Base-by-base conservation (phyloP, 92 coral and sea anemone species). In the Ricordea florida region DNA sequence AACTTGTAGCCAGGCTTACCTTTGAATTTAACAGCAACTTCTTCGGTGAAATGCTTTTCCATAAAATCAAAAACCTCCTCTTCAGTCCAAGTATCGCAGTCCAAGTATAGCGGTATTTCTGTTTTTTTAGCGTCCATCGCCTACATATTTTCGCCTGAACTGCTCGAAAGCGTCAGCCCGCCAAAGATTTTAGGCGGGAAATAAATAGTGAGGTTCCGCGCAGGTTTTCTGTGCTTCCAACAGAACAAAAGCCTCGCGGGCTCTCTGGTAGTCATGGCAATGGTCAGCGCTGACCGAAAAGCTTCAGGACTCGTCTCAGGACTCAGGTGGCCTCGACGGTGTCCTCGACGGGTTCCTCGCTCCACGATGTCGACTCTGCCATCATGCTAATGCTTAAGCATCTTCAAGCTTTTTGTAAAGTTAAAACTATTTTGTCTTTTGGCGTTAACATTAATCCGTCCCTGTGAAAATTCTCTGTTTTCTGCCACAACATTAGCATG, bases 1-100 rank as follows among this genome's bases (percentile, higher is more conserved):
- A n/a, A n/a, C n/a, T n/a, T n/a, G n/a, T n/a, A n/a, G n/a, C n/a
- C 47, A 17, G 30, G 17, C 50, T 23, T 61, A 73, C 70, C 80
- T 59, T 73, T 59, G 60, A 73, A 73, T 45, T 59, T 73, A 0
- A 10, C 29, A 3, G 69, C 80, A 57, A 40, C 41, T 73, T 73
- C 70, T 60, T 28, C 55, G 11, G 64, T 22, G 23, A 73, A 73
- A 59, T 59, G 80, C n/a, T 58, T 18, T 29, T 14, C n/a, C 0
- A 73, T 44, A 23, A 49, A 59, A 23, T 60, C 29, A 26, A 16
- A 45, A 5, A 59, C 60, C 31, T 73, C 59, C 10, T 38, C 60
- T 57, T 14, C 42, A 18, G 69, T 42, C 70, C 80, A 44, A 26
- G 37, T 29, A 6, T 59, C 60, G n/a, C n/a, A n/a, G n/a, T n/a